Base-by-base conservation (phyloP, 2,888 invertebrate genomes). In the Mallateleia sp. region DNA sequence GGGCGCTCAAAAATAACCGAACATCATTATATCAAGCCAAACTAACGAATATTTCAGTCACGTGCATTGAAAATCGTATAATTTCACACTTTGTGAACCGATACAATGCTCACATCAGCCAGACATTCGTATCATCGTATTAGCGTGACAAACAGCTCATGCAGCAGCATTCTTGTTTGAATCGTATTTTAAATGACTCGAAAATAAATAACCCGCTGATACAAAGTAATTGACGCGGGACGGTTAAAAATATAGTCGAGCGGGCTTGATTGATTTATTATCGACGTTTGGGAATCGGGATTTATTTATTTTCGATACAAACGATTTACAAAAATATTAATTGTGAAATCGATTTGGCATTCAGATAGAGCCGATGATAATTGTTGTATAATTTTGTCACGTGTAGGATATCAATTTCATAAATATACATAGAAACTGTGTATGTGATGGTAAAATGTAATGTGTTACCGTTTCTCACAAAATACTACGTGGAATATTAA, bases 21-120 rank as follows among this genome's bases (percentile, higher is more conserved):
- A n/a, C n/a, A n/a, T n/a, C n/a, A n/a, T n/a, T n/a, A n/a, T n/a
- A n/a, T n/a, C n/a, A n/a, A n/a, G n/a, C n/a, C n/a, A n/a, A n/a
- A n/a, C n/a, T n/a, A n/a, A n/a, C n/a, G n/a, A n/a, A n/a, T n/a
- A n/a, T n/a, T n/a, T n/a, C n/a, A n/a, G n/a, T n/a, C n/a, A n/a
- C n/a, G n/a, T n/a, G n/a, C n/a, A n/a, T n/a, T n/a, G n/a, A n/a
- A n/a, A n/a, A n/a, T n/a, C n/a, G n/a, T 86, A 82, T 81, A 82
- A 86, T 86, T 86, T 82, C 78, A 82, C 86, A 78, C 86, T 74
- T 78, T 66, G 69, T 56, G 72, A 47, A 20, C 24, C 66, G 72
- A 45, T 54, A 81, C 81, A 78, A 86, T 85, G 69, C 66, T 42
- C 60, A 64, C 64, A 79, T 84, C 78, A 79, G 15, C 42, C 50